Base-by-base conservation (phyloP, 2,113 vertebrate genomes). In the Podarcis muralis region DNA sequence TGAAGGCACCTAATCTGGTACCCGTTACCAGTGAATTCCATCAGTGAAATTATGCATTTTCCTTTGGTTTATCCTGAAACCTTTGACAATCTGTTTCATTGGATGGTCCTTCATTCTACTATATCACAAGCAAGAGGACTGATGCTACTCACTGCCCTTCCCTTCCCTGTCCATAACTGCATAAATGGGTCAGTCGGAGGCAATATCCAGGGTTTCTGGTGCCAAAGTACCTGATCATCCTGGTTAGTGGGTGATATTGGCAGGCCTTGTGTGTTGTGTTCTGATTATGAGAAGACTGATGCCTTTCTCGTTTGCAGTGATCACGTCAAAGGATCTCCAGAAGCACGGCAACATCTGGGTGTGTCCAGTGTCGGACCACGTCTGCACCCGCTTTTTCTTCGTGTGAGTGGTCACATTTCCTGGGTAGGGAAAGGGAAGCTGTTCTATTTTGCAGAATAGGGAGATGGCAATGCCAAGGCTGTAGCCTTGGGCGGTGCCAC, bases 321-420 rank as follows among this genome's bases (percentile, higher is more conserved):
- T 99, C 95, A 99, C 99, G 90, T 99, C 99, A 15, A 99, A 99
- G 96, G 99, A 99, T 96, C 97, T 99, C 84, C 99, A 99, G 97
- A 99, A 99, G 93, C 99, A 99, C 0, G 99, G 99, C n/a, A 99
- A 99, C 97, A 99, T 99, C 96, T 99, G 99, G 99, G 99, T 99
- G 92, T 99, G 99, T 97, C 99, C 99, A 0, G 98, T 99, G 80
- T 99, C 99, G 0, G 99, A 99, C 95, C 99, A 99, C 1, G 99
- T 99, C 96, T 99, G 99, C 96, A 99, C 99, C 74, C 98, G 99
- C 95, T 99, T 99, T 97, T 99, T 99, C 97, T 99, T 99, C 95
- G 98, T 99, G 99, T 99, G 94, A 99, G 99, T 99, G 90, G 23
- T 0, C 0, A 11, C 25, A 1, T 1, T 1, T 30, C 72, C 57